Base-by-base conservation (phyloP, 2,888 invertebrate species). In the Xestia sexstrigata region DNA sequence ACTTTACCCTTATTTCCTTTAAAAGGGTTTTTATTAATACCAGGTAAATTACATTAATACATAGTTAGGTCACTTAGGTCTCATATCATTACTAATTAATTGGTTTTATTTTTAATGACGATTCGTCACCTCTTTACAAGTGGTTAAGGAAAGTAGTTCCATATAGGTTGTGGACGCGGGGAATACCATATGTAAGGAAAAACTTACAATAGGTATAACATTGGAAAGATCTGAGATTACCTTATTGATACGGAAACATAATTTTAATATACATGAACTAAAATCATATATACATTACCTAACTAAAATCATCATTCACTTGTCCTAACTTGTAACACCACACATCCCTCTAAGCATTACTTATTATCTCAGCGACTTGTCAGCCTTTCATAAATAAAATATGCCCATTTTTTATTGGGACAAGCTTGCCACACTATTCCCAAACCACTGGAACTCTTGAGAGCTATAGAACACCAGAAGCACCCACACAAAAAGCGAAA, bases 101-200 rank as follows among this genome's bases (percentile, higher is more conserved):
- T 73, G 26, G 35, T 75, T 81, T 65, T 70, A 70, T 73, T 75
- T 62, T 73, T 11, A 47, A 75, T 62, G 23, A 4, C 13, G 5
- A 58, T 79, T 65, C 17, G 76, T 82, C 74, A 74, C 13, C 30
- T 9, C 2, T 49, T 45, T 60, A 70, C 58, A 30, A 13, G 26
- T 20, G 4, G n/a, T 81, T 86, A 73, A 85, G 84, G 85, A 85
- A 86, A 81, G 35, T 67, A 78, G 23, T 67, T 67, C 1, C 8
- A 3, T 15, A 15, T 58, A 20, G 30, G 42, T 72, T 76, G 68
- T 81, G 70, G 65, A 11, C 17, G 8, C n/a, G 81, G 85, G 85
- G 66, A 85, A 83, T 78, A 60, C 78, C 86, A 26, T 26, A 11
- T 15, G 76, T 35, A 55, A 78, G 84, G 83, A 83, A 85, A 82